Base-by-base conservation (phyloP, 92 coral and sea anemone species). In the Porites divaricata region DNA sequence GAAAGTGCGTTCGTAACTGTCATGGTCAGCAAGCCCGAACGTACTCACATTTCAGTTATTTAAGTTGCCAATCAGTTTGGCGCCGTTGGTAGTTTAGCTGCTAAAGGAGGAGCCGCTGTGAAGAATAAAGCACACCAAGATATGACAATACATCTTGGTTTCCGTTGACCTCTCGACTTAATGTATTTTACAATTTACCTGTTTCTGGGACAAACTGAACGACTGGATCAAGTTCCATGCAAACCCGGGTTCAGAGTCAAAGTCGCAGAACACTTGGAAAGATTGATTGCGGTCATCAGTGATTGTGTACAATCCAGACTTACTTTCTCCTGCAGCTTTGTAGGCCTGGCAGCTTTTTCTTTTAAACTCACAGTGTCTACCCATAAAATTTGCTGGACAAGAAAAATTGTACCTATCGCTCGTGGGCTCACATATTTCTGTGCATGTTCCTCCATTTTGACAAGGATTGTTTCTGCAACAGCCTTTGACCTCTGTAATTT, bases 371-470 rank as follows among this genome's bases (percentile, higher is more conserved):
- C 81, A 76, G 81, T 76, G 81, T 61, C 67, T 76, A 9, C 81
- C 81, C 62, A 26, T 52, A 76, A 76, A 76, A 54, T 11, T 48
- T 45, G 41, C 57, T 19, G 81, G 70, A 19, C 81, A 76, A 0
- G 81, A 76, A 35, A 70, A 76, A 24, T 59, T 35, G 70, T 76
- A 62, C 56, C 81, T 24, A 19, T 35, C 57, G 57, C 58, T 62
- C 54, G 52, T 62, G 81, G 81, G 56, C 69, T 76, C 70, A 63
- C 70, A 76, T 45, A 61, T 35, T 63, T 76, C 81, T 19, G 12
- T 26, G 26, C 81, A 76, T 57, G 73, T 78, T 48, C 83, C 83
- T 63, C 83, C 72, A 78, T 78, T 78, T 8, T 41, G 50, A 50
- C 83, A 78, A 17, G 83, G 83, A 65, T 45, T 78, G 28, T 21